Evolutionary conservation across 2,797 vertebrate species (phyloP), one percentile per base, ranked within the genome.

Genomic region (Psittacula derbiana): DNA sequence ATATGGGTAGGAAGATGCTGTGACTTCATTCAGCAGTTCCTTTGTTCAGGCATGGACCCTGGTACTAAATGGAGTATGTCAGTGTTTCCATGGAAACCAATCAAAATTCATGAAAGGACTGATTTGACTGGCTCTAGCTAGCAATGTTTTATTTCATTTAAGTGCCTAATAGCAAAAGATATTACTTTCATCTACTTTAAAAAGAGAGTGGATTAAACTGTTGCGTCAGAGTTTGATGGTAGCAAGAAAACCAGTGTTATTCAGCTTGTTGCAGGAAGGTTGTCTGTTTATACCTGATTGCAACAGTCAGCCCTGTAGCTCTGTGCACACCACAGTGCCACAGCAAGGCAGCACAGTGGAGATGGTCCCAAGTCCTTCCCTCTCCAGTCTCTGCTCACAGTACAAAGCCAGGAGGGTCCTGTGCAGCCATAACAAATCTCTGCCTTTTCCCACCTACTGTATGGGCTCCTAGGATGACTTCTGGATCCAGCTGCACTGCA

Each of bases 81-180:
- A 81, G 38, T 6, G 90, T 97, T 92, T 86, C 93, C 85, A 95
- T 74, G 71, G 95, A 90, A 96, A 97, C 93, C 87, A 82, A 95
- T 97, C 90, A 93, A 92, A 95, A 95, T 96, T 96, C 84, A 88
- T 84, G 83, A 86, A 96, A 95, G 52, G 52, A 33, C 73, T 60
- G 58, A 94, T 92, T 74, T 93, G 70, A 80, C 78, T 88, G 41
- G 50, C 36, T 96, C 72, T 86, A 86, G 71, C 76, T 71, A 95
- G 73, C 73, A 55, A 78, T 74, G 90, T 92, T 92, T 97, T 88
- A 92, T 89, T 97, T 87, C 55, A 74, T 94, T 93, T 90, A 53
- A 62, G 72, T 44, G 67, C 52, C 75, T 44, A 86, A 75, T 10
- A 85, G 66, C 49, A 78, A 92, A 89, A 80, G 60, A 46, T 70